Conservation (phyloP, 2,888 invertebrate genomes). For the Spilosoma lubricipeda region DNA sequence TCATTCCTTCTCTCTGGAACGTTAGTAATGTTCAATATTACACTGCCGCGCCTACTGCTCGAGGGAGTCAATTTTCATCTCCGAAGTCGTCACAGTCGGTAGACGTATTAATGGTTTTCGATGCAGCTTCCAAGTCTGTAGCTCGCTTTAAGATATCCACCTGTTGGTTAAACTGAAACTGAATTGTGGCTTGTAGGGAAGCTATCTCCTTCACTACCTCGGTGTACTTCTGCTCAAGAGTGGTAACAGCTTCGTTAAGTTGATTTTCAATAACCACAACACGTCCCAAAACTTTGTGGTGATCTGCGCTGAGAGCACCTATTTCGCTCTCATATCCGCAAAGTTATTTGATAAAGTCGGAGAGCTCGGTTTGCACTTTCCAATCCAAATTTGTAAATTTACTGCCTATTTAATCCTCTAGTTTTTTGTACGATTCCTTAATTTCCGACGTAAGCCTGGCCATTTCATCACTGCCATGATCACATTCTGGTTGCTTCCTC, state of each 20-base stretch:
- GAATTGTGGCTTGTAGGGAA: too few species aligned
- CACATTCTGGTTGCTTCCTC: too few species aligned
- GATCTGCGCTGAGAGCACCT: background rate
- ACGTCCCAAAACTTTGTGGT: background rate
- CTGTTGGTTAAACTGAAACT: background rate
- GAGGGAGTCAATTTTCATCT: background rate
- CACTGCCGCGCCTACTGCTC: constrained; percentile 3
- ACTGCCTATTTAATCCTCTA: too few species aligned
- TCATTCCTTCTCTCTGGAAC: constrained; percentile 1
- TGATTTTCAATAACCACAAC: background rate
- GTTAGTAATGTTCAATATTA: constrained; percentile 5
- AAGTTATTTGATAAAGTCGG: background rate
- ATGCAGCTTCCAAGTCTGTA: background rate
- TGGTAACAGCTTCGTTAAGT: background rate
- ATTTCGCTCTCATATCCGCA: background rate
- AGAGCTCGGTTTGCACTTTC: too few species aligned
- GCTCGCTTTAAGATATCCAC: background rate
- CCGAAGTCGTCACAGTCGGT: background rate
- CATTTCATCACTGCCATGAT: too few species aligned
- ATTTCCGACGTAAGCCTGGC: too few species aligned
- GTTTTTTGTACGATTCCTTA: too few species aligned
- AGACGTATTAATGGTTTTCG: background rate
- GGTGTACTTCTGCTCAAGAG: background rate
- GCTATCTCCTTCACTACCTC: background rate
- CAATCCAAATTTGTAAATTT: too few species aligned